Evolutionary conservation across 2,888 invertebrate genomes (phyloP).

Genomic region (Automeris io): DNA sequence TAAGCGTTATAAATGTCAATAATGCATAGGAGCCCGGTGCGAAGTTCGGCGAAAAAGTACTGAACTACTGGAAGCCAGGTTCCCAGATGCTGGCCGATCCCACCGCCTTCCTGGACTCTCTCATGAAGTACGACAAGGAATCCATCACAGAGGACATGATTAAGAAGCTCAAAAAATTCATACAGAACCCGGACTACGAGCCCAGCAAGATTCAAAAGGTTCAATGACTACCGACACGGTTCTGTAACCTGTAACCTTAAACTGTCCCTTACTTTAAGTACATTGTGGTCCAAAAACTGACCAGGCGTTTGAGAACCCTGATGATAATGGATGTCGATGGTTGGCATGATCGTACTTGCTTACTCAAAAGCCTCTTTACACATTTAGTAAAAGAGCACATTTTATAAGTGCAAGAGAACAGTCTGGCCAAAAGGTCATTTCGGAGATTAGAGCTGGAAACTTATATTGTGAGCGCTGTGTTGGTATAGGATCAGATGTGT

Average conservation of each 20-base stretch:
- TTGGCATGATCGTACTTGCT: too few species aligned
- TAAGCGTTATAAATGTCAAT: background rate
- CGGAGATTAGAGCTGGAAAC: too few species aligned
- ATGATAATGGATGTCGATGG: too few species aligned
- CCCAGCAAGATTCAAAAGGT: conserved; percentile 80
- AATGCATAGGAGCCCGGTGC: conserved; percentile 73
- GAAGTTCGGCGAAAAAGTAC: conserved; percentile 85
- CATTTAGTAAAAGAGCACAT: too few species aligned
- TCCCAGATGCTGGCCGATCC: conserved; percentile 89
- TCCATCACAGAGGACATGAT: conserved; percentile 88
- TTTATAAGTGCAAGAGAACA: too few species aligned
- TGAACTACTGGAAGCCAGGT: conserved; percentile 95
- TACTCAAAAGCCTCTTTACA: too few species aligned
- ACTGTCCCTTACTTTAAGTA: too few species aligned
- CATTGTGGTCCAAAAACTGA: too few species aligned
- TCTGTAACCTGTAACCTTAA: background rate
- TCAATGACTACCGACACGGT: background rate
- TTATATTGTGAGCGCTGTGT: too few species aligned
- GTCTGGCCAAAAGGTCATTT: too few species aligned
- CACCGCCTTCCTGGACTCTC: conserved; percentile 85
- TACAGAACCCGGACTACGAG: conserved; percentile 86
- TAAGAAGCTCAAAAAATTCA: conserved; percentile 86
- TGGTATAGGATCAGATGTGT: too few species aligned
- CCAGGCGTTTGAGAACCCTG: too few species aligned
- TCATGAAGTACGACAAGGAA: conserved; percentile 93